Percentiles rank a stretch among this genome's conserved stretches.
These are phyloP conservation scores for Variabilichromis moorii DNA, from an alignment of 2,113 vertebrate genomes.

Conservation along the genomic window DNA sequence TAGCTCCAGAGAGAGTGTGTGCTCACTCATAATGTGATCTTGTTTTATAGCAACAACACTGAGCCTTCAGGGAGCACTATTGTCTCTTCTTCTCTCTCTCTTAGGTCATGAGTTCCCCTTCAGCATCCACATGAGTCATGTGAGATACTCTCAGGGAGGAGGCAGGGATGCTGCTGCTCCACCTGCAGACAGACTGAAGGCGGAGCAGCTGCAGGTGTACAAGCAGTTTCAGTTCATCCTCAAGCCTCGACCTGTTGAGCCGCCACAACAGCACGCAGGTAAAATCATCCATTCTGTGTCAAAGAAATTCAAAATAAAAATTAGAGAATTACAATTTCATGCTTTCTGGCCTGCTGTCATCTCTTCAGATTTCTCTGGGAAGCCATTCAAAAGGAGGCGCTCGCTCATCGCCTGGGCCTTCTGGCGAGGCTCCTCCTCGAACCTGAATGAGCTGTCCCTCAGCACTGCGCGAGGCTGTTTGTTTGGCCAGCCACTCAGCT, in stretches of 20 bases:
- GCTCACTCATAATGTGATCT: background rate
- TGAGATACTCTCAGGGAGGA: conserved; percentile 32
- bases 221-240: conserved; percentile 90
- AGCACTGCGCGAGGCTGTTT: conserved; percentile 72
- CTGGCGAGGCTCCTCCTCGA: conserved; percentile 81
- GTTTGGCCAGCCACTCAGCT: conserved; percentile 79
- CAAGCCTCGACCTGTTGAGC: conserved; percentile 26
- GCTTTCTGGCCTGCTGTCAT: background rate
- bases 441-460: conserved; percentile 75
- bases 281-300: background rate
- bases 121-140: conserved; percentile 92
- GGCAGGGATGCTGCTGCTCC: background rate
- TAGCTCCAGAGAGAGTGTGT: background rate
- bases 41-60: background rate
- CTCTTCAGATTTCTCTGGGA: conserved; percentile 75
- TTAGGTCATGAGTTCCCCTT: conserved; percentile 94
- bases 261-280: conserved; percentile 19
- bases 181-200: conserved; percentile 14
- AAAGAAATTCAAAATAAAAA: background rate
- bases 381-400: conserved; percentile 81
- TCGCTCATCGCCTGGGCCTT: conserved; percentile 93
- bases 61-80: background rate
- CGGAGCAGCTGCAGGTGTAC: conserved; percentile 56
- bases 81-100: background rate
- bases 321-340: background rate